phyloP scores from a whole-genome alignment of 2,888 invertebrate genomes.

The Drosophila borborema region DNA sequence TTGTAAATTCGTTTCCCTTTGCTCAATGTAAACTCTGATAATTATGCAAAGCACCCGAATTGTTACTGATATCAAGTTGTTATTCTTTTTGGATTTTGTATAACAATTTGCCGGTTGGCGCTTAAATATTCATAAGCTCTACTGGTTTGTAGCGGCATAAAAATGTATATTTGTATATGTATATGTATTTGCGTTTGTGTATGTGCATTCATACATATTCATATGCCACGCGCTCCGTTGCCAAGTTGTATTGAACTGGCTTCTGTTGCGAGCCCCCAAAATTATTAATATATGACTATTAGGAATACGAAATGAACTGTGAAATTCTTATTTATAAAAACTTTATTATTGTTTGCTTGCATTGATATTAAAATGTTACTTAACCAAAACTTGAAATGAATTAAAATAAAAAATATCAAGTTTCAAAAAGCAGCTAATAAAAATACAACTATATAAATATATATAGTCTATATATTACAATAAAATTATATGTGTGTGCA shows the following conservation, averaged over 20 bases:
- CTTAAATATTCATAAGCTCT: conserved; percentile 50
- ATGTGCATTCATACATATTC: not conserved
- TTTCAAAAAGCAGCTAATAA: not conserved
- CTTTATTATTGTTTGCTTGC: not conserved
- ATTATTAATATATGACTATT: conserved; percentile 13
- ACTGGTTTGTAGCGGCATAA: conserved; percentile 31
- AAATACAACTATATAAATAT: not conserved
- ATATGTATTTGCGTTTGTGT: not conserved
- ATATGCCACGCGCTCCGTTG: conserved; percentile 53
- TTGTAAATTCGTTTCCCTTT: conserved; percentile 23
- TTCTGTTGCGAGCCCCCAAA: conserved; percentile 75
- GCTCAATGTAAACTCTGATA: conserved; percentile 6
- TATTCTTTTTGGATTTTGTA: conserved; percentile 18
- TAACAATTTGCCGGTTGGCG: conserved; percentile 33
- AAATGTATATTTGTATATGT: conserved; percentile 2
- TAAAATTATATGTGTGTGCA: not conserved
- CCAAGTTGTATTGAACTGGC: conserved; percentile 48
- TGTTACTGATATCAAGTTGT: conserved; percentile 29
- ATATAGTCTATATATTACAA: not conserved
- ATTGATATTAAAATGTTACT: not conserved
- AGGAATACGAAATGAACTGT: not conserved
- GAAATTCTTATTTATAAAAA: not conserved
- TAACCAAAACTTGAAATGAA: not conserved
- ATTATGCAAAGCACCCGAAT: conserved; percentile 41
- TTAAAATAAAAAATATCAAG: not conserved